These are phyloP conservation scores for Mus caroli DNA, from an alignment of 2,797 vertebrate species.

Conservation along the genomic window DNA sequence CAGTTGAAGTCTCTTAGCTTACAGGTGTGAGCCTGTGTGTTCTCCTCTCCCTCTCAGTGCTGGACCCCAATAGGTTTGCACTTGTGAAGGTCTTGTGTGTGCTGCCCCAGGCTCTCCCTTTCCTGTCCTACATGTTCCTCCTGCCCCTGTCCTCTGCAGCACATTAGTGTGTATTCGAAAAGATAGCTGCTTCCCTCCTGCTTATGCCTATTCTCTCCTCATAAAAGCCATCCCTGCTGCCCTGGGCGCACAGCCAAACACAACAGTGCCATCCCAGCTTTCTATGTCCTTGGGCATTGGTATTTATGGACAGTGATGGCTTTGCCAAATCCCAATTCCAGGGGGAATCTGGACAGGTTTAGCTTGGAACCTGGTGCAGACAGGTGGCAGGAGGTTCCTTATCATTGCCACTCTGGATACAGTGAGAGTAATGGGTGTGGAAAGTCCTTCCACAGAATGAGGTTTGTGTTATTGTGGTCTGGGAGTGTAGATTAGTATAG, in stretches of 20 bases:
- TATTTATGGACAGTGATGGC: not conserved
- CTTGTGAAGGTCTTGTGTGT: not conserved
- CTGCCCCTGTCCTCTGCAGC: no score
- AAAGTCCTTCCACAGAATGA: slow-evolving; percentile 27
- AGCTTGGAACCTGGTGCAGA: not conserved
- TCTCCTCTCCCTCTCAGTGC: no score
- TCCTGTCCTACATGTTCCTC: not conserved
- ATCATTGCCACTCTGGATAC: not conserved
- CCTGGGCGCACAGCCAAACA: not conserved
- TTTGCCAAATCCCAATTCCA: slow-evolving; percentile 5
- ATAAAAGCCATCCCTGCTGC: not conserved
- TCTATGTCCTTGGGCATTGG: not conserved
- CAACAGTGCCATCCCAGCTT: not conserved
- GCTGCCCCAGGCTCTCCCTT: not conserved
- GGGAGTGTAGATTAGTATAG: not conserved
- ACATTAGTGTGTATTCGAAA: no score
- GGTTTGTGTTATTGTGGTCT: not conserved
- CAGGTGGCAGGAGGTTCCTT: not conserved
- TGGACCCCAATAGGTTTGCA: not conserved
- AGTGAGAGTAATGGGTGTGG: not conserved
- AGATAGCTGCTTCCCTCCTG: not conserved
- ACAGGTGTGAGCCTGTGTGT: not conserved
- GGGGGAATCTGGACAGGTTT: not conserved
- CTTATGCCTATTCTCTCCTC: not conserved
- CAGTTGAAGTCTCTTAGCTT: no score